Base-by-base conservation (phyloP, 2,888 invertebrate species). In the Eumacrocentrus americanus region DNA sequence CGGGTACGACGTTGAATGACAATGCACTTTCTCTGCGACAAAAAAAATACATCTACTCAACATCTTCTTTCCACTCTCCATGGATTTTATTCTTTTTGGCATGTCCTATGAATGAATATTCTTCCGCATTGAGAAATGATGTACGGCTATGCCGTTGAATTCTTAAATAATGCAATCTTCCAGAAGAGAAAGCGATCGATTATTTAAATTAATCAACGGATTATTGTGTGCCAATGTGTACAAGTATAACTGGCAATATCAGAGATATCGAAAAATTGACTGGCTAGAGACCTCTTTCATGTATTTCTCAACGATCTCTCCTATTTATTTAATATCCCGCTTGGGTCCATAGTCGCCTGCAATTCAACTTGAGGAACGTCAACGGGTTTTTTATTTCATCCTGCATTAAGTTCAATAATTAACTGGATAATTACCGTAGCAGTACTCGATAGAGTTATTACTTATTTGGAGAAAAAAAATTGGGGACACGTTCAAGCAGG, bases 1-100 rank as follows among this genome's bases (percentile, higher is more conserved):
- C 14, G 25, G n/a, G n/a, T 25, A 12, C 25, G 16, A 34, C 18
- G 35, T 22, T 42, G n/a, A 20, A 40, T 58, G 57, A 58, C 42
- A 29, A 58, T 58, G 57, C 42, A 50, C 34, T 50, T 57, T 57
- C 40, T 22, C 25, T n/a, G 22, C 18, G 11, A 18, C 23, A 29
- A 47, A 37, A 23, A 25, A 47, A 48, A 48, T 16, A 23, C 25
- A 29, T 25, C n/a, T n/a, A 18, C 23, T 16, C 5, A 38, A 11
- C 16, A 9, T 22, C 40, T 25, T 53, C 23, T 40, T 12, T 14
- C 11, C 9, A 16, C 20, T 42, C 20, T 20, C 12, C 20, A 44
- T 23, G 44, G 5, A 7, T 7, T 18, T 18, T 18, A 9, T 44
- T 44, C 20, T 22, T n/a, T 20, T n/a, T 46, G 11, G 20, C 23